phyloP scores from a whole-genome alignment of 2,797 vertebrate genomes.

The Sternarchorhynchus goeldii region DNA sequence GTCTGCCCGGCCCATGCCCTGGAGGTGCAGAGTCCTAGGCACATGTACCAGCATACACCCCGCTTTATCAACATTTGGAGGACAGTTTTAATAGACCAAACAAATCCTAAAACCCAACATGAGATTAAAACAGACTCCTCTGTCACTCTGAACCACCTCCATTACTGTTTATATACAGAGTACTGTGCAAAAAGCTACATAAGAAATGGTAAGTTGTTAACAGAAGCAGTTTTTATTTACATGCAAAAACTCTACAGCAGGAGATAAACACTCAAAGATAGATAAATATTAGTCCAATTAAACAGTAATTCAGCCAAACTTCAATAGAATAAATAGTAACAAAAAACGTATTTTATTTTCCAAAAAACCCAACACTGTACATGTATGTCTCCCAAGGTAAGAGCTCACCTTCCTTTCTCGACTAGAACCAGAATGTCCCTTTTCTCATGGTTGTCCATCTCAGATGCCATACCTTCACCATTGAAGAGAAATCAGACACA shows the following conservation, averaged over 20 bases:
- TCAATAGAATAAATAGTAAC: too few species aligned
- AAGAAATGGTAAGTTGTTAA: too few species aligned
- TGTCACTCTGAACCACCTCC: background rate
- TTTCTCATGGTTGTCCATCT: slow-evolving; percentile 85
- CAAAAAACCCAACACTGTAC: background rate
- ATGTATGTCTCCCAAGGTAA: background rate
- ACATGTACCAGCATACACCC: background rate
- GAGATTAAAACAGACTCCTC: background rate
- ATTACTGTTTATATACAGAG: too few species aligned
- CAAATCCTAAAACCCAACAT: too few species aligned
- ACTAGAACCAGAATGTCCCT: slow-evolving; percentile 91
- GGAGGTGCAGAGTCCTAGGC: slow-evolving; percentile 89
- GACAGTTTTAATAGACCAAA: background rate
- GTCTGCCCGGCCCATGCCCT: slow-evolving; percentile 83
- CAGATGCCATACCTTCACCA: slow-evolving; percentile 79
- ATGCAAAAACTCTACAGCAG: too few species aligned
- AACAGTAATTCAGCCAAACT: too few species aligned
- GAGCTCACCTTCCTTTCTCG: slow-evolving; percentile 89
- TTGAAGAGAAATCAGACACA: slow-evolving; percentile 1
- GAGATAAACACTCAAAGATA: too few species aligned
- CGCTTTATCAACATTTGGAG: background rate
- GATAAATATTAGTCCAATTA: too few species aligned
- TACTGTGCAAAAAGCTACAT: too few species aligned
- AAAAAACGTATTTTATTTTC: too few species aligned
- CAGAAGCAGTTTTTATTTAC: too few species aligned